Conservation (phyloP, 2,888 invertebrate genomes). For the Helicoverpa assulta region DNA sequence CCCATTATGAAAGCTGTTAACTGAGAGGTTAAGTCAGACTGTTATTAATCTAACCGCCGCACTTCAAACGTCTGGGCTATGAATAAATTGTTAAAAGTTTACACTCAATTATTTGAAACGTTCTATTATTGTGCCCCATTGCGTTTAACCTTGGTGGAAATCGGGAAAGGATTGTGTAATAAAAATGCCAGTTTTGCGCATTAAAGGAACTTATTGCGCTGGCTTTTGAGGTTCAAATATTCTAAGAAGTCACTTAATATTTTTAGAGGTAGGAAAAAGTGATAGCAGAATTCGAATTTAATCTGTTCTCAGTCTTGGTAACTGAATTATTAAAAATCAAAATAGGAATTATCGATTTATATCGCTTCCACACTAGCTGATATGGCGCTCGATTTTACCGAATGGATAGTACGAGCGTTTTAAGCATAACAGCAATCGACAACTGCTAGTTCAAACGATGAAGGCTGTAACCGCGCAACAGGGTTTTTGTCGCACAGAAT, state of each 20-base stretch:
- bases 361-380: too few species aligned
- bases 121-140: constrained; percentile 40
- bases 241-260: constrained; percentile 5
- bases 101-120: constrained; percentile 34
- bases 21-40: not conserved
- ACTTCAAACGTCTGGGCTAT: constrained; percentile 1
- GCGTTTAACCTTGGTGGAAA: constrained; percentile 41
- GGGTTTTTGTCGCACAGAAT: too few species aligned
- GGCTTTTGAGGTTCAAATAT: constrained; percentile 15
- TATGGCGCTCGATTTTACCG: too few species aligned
- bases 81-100: constrained; percentile 11
- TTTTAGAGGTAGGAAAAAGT: not conserved
- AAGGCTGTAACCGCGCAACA: too few species aligned
- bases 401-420: too few species aligned
- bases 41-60: constrained; percentile 1
- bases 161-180: constrained; percentile 53
- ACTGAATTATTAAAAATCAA: too few species aligned
- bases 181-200: constrained; percentile 53
- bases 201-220: constrained; percentile 45
- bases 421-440: too few species aligned
- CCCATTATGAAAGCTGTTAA: not conserved
- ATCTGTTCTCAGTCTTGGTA: too few species aligned
- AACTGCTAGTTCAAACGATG: too few species aligned
- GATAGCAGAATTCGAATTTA: not conserved
- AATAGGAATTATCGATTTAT: too few species aligned